phyloP scores from a whole-genome alignment of 2,888 invertebrate genomes.

The Pedicia rivosa region DNA sequence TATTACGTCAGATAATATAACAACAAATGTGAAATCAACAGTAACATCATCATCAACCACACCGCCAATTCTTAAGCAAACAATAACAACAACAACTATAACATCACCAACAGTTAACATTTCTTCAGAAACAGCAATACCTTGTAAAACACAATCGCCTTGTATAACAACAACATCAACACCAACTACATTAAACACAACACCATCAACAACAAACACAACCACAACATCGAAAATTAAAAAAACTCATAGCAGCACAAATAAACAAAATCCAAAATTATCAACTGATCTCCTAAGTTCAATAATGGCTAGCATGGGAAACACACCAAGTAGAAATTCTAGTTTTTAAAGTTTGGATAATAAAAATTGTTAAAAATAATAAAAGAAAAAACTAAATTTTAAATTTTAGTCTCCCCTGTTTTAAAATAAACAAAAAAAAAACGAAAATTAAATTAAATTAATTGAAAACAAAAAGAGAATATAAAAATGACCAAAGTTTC shows the following conservation, averaged over 20 bases:
- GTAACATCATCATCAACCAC: constrained; percentile 1
- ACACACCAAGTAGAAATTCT: constrained; percentile 5
- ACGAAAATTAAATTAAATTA: too few relatives aligned
- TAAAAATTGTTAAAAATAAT: too few relatives aligned
- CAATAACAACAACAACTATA: too few relatives aligned
- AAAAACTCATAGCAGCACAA: constrained; percentile 5
- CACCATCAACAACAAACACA: constrained; percentile 8
- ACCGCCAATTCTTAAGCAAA: too few relatives aligned
- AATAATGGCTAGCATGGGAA: constrained; percentile 31
- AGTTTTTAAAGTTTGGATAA: neutral
- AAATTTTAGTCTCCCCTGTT: too few relatives aligned
- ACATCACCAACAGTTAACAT: neutral
- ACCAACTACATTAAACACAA: constrained; percentile 14
- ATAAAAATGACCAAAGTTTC: too few relatives aligned
- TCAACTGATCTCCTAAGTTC: constrained; percentile 27
- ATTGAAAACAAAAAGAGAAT: too few relatives aligned
- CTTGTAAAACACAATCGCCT: constrained; percentile 11
- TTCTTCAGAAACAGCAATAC: neutral
- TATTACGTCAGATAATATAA: too few relatives aligned
- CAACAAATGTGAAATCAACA: neutral
- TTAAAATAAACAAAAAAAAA: too few relatives aligned
- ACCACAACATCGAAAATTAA: neutral
- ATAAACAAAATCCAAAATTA: constrained; percentile 5
- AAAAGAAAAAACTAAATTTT: too few relatives aligned
- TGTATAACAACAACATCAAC: constrained; percentile 6